A percentile compares a stretch with the other conserved stretches of the same genome.
phyloP scores from a whole-genome alignment of 2,797 vertebrate species.

The Danio kyathit region DNA sequence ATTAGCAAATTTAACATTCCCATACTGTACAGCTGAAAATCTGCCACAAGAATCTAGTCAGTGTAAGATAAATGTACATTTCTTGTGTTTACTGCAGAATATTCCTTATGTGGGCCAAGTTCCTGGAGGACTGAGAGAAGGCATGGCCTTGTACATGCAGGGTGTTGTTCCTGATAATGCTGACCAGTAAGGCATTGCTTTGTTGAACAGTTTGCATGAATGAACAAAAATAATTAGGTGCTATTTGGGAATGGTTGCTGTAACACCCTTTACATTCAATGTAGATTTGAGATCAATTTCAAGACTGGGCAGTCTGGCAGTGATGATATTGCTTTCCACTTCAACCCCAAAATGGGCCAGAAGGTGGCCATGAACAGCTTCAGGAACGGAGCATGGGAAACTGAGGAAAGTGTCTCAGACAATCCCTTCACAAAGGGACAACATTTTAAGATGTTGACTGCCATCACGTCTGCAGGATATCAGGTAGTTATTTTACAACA shows the following conservation, averaged over 20 bases:
- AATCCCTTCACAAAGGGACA: conserved; percentile 13
- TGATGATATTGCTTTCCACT: conserved; percentile 32
- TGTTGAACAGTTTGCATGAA: neutral
- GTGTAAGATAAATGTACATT: neutral
- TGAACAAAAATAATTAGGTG: too few species aligned
- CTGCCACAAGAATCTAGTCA: neutral
- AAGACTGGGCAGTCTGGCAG: neutral
- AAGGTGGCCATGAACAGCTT: conserved; percentile 24
- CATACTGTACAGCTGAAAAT: neutral
- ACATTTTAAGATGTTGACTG: conserved; percentile 19
- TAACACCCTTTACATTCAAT: neutral
- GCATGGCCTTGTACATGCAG: conserved; percentile 32
- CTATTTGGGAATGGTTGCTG: neutral
- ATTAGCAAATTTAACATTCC: neutral
- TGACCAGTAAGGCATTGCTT: neutral
- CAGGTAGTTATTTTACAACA: neutral
- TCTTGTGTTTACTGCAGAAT: neutral
- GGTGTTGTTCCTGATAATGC: conserved; percentile 23
- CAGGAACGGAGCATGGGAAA: conserved; percentile 18
- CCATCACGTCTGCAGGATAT: neutral
- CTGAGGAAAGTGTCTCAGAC: conserved; percentile 14
- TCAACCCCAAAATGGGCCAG: conserved; percentile 5
- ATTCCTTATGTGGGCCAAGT: conserved; percentile 47
- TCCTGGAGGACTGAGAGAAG: conserved; percentile 22
- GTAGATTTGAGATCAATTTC: conserved; percentile 41